Percentiles rank a stretch among this genome's conserved stretches.
Conservation (phyloP, 2,797 vertebrate species). For the Molothrus aeneus region DNA sequence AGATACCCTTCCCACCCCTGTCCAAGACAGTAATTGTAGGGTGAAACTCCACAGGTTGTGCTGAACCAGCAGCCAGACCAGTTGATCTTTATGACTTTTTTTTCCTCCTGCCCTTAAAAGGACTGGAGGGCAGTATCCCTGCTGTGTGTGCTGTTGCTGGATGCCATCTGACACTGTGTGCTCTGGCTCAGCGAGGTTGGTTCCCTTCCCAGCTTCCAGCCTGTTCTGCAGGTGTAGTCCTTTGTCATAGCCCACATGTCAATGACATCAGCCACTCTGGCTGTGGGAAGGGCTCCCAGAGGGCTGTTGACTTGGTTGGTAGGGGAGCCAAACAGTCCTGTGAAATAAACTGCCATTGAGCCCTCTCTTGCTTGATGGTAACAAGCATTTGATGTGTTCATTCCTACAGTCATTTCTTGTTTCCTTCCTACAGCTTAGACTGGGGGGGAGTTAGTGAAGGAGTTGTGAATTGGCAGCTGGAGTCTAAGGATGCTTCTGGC, state of each 20-base stretch:
- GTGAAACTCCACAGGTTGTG: neutral
- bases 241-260: neutral
- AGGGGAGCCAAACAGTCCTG: neutral
- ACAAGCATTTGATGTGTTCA: fast-evolving
- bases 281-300: neutral
- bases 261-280: neutral
- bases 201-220: neutral
- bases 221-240: neutral
- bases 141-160: neutral
- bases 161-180: neutral
- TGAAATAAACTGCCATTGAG: neutral
- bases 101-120: neutral
- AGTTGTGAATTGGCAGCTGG: neutral
- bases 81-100: neutral
- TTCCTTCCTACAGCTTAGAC: neutral
- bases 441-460: neutral
- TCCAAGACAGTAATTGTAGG: neutral
- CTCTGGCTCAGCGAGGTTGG: neutral
- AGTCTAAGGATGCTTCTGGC: neutral
- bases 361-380: neutral
- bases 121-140: neutral
- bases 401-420: neutral
- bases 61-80: neutral
- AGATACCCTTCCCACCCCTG: neutral
- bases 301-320: neutral